Percentiles rank a stretch among this genome's conserved stretches.
Evolutionary conservation across 2,888 invertebrate genomes (phyloP).

Genomic region (Cantharis rufa): DNA sequence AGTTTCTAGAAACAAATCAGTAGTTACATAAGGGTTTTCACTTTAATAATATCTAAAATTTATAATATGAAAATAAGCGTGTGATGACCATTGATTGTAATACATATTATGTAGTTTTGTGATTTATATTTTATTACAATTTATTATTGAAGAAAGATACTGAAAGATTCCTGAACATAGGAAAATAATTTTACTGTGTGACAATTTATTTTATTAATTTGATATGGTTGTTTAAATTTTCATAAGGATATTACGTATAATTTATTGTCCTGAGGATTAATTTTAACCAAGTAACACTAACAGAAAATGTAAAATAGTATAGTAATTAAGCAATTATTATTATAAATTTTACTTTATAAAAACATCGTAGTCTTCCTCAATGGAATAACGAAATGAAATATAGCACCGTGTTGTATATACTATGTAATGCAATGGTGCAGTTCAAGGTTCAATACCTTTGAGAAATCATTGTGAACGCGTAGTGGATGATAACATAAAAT

Average conservation of each 20-base stretch:
- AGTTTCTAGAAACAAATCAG: neutral
- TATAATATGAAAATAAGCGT: too few species aligned
- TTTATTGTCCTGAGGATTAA: neutral
- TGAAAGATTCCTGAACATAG: too few species aligned
- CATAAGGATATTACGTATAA: too few species aligned
- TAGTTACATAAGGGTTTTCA: neutral
- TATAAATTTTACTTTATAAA: neutral
- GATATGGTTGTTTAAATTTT: too few species aligned
- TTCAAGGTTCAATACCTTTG: slow-evolving; percentile 24
- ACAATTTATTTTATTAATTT: too few species aligned
- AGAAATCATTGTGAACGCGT: slow-evolving; percentile 25
- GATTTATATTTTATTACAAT: too few species aligned
- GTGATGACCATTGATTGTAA: too few species aligned
- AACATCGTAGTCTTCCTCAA: slow-evolving; percentile 12
- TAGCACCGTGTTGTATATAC: slow-evolving; percentile 5
- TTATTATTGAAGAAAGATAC: too few species aligned
- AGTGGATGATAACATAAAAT: slow-evolving; percentile 21
- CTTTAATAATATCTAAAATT: too few species aligned
- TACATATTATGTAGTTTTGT: too few species aligned
- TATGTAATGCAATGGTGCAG: slow-evolving; percentile 20
- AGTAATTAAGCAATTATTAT: neutral
- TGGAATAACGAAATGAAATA: slow-evolving; percentile 18
- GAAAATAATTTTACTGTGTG: too few species aligned
- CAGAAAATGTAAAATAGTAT: neutral
- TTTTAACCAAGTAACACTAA: neutral